Evolutionary conservation across 1,140 invertebrate species (phyloP).

Genomic region (Pollicipes pollicipes): DNA sequence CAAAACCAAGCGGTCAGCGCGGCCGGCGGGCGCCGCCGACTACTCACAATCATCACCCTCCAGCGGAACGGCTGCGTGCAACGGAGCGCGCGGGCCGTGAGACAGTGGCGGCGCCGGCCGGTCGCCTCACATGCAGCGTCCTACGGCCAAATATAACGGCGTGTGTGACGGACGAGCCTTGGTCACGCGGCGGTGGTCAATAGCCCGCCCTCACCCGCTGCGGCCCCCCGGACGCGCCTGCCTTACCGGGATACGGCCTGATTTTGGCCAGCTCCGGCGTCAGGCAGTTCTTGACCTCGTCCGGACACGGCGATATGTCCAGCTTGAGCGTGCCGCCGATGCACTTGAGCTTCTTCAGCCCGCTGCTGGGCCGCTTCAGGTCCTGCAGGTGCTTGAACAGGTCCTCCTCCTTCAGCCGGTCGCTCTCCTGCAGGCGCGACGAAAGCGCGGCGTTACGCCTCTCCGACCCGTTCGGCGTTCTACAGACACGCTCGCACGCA

Average conservation of each 20-base stretch:
- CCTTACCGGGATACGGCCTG: conserved; percentile 43
- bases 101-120: no score
- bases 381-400: conserved; percentile 83
- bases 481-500: no score
- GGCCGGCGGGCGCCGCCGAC: no score
- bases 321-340: conserved; percentile 76
- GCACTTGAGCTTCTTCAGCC: conserved; percentile 76
- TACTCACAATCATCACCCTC: no score
- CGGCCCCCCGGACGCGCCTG: background rate
- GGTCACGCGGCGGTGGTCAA: no score
- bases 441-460: background rate
- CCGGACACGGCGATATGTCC: conserved; percentile 68
- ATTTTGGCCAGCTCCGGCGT: conserved; percentile 70
- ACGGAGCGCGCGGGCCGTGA: no score
- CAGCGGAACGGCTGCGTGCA: no score
- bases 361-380: conserved; percentile 64
- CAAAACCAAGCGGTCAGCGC: no score
- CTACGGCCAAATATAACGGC: no score
- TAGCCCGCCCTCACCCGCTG: no score
- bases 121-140: no score
- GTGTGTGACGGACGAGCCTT: no score
- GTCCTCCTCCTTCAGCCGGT: conserved; percentile 81
- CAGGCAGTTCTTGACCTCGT: conserved; percentile 59
- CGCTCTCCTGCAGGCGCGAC: conserved; percentile 46
- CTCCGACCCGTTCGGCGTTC: background rate